Evolutionary conservation across 2,797 vertebrate species (phyloP).

Genomic region (Thalassophryne amazonica): DNA sequence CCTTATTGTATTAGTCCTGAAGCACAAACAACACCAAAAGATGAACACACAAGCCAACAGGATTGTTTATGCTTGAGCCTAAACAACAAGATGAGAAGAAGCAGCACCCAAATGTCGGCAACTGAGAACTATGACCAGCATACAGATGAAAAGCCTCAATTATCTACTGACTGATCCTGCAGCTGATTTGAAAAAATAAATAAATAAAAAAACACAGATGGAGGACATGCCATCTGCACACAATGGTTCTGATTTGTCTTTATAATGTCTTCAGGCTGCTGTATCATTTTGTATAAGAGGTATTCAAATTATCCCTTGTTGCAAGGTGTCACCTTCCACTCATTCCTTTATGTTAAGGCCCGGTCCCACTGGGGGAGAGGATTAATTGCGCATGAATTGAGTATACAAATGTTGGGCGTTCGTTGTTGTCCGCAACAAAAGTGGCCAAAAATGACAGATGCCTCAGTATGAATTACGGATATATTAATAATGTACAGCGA

Average conservation of each 20-base stretch:
- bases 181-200: constrained; percentile 52
- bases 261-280: constrained; percentile 34
- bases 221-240: constrained; percentile 30
- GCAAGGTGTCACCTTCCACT: too few relatives aligned
- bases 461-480: too few relatives aligned
- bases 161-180: constrained; percentile 32
- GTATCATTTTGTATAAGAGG: too few relatives aligned
- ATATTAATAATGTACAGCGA: too few relatives aligned
- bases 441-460: too few relatives aligned
- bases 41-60: constrained; percentile 20
- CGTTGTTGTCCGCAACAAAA: too few relatives aligned
- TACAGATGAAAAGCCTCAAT: constrained; percentile 42
- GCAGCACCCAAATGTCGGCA: constrained; percentile 31
- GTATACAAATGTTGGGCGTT: too few relatives aligned
- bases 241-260: constrained; percentile 38
- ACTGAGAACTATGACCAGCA: constrained; percentile 38
- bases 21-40: constrained; percentile 36
- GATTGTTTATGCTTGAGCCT: constrained; percentile 21
- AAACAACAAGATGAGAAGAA: constrained; percentile 35
- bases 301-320: too few relatives aligned
- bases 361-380: too few relatives aligned
- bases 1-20: constrained; percentile 13
- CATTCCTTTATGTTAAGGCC: too few relatives aligned
- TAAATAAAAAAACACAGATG: constrained; percentile 33
- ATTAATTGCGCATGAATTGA: too few relatives aligned